Evolutionary conservation across 2,797 vertebrate species (phyloP), one percentile per base, ranked within the genome.

Genomic region (Ara ararauna): DNA sequence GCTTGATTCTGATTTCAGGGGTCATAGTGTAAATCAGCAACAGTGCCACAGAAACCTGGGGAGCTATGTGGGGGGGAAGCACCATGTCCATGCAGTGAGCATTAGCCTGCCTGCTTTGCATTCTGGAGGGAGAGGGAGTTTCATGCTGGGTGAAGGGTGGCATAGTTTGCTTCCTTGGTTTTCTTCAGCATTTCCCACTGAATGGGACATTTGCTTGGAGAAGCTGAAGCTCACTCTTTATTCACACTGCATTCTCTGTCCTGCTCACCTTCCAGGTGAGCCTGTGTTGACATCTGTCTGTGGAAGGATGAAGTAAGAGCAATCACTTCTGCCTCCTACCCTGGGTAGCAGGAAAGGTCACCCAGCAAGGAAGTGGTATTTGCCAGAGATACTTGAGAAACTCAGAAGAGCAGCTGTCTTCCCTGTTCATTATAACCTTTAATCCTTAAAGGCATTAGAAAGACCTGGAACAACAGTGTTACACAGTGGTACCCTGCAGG

Each of bases 1-100:
- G 56, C 48, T 80, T 1, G 1, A 21, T 73, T 84, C 32, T 54
- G 48, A 19, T 85, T 68, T 88, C 1, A 1, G 27, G 20, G 24
- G 26, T 73, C 36, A 4, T 34, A 44, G 20, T 13, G 20, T 29
- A 48, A 40, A 45, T 42, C 42, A 77, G 44, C 21, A 67, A 5
- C 29, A 40, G 42, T 4, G 9, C 34, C 12, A 4, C n/a, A 50
- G 50, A 86, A 86, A 66, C 9, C 14, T 0, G 0, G n/a, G 18
- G 27, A 53, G 30, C n/a, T 82, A 9, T 2, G 1, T 0, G 0
- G 14, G 10, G 24, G 7, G 5, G 17, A 62, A 81, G 32, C 13
- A 10, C 5, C 0, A 0, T 42, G 19, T 79, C 36, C 1, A 1
- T 0, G 2, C 2, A 1, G 23, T 2, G 8, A 56, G 38, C 4